phyloP scores from a whole-genome alignment of 2,113 vertebrate species.

The Copsychus sechellarum region DNA sequence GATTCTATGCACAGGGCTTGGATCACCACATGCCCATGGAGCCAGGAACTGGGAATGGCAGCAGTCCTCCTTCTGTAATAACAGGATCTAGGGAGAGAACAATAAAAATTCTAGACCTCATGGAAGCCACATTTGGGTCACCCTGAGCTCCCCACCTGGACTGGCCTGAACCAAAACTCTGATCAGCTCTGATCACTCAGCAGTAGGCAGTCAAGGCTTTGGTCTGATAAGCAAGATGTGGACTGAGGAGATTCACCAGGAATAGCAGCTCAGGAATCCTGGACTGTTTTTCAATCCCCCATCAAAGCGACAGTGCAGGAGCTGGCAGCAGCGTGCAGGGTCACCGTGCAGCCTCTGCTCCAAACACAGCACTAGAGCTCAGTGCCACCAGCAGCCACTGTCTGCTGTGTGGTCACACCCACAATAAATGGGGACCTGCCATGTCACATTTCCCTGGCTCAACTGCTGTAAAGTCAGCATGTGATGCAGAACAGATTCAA shows the following conservation, averaged over 20 bases:
- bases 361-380: background rate
- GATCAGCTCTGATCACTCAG: background rate
- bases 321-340: background rate
- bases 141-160: background rate
- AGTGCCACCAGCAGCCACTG: background rate
- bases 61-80: background rate
- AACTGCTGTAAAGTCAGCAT: background rate
- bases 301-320: background rate
- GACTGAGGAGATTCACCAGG: background rate
- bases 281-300: background rate
- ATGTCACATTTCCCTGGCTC: background rate
- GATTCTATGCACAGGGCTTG: background rate
- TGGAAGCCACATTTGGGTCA: background rate
- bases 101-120: background rate
- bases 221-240: background rate
- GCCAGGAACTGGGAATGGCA: background rate
- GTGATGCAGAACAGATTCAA: background rate
- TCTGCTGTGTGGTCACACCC: background rate
- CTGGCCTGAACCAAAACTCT: background rate
- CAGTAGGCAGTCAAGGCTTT: background rate
- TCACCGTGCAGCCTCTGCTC: background rate
- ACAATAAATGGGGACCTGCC: background rate
- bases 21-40: background rate
- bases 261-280: background rate
- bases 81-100: background rate